Evolutionary conservation across 2,888 invertebrate genomes (phyloP), one percentile per base, ranked within the genome.

Genomic region (Callimorpha dominula): DNA sequence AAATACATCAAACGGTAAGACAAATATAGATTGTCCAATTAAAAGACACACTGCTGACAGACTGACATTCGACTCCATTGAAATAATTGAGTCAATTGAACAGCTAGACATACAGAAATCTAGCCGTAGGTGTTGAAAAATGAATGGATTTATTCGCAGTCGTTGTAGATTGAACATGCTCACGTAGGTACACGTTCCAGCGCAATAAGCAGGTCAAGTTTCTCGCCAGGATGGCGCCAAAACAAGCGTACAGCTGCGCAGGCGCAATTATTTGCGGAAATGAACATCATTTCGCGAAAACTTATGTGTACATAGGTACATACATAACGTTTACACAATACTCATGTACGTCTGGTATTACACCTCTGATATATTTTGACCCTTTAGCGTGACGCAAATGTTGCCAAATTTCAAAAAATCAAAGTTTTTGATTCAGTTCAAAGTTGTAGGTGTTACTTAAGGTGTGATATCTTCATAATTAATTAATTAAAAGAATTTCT

Each of bases 191-290:
- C 69, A 73, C 77, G 78, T 83, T 81, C 76, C 79, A 82, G 78
- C 73, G 79, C 77, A 83, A 80, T 83, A 86, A 89, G 81, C 84
- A 83, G 89, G 90, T 89, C 91, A 91, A 91, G 90, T 89, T 90
- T 87, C 84, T 84, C 86, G 85, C 65, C 86, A 78, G 73, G 81
- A 81, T 86, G 89, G 88, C 90, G 90, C 90, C 89, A 89, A 87
- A 90, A 89, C 89, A 90, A 86, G 83, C 86, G 78, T 86, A 86
- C 91, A 91, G 90, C 90, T 88, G 90, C 87, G 86, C 88, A 81
- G 86, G 88, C 85, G 84, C 89, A 86, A 87, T 88, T 93, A 92
- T 92, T 92, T 91, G 91, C 90, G 91, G 92, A 91, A 91, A 89
- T 85, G 79, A 85, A 85, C 84, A 86, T 85, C 79, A 81, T 78